phyloP scores from a whole-genome alignment of 2,797 vertebrate genomes.

The Rhodeus uyekii region DNA sequence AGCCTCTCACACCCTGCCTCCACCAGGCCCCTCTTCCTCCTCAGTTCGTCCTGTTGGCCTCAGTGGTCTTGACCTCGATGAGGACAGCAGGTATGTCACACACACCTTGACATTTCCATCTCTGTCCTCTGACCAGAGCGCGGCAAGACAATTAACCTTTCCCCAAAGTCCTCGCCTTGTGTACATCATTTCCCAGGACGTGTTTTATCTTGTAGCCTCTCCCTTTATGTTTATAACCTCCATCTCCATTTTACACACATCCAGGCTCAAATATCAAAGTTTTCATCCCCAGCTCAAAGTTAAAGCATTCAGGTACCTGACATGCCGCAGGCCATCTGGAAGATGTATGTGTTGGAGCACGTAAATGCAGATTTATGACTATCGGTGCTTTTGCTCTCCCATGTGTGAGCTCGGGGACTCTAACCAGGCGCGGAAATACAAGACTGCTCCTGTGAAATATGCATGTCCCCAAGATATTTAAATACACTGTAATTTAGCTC shows the following conservation, averaged over 20 bases:
- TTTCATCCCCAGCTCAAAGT: conserved; percentile 32
- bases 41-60: conserved; percentile 37
- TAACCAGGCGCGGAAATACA: conserved; percentile 50
- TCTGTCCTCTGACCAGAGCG: conserved; percentile 8
- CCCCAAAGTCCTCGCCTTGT: background rate
- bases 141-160: conserved; percentile 19
- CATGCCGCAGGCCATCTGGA: conserved; percentile 16
- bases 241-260: conserved; percentile 35
- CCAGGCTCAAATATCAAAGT: conserved; percentile 28
- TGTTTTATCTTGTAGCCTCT: conserved; percentile 29
- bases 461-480: conserved; percentile 51
- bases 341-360: conserved; percentile 39
- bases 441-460: conserved; percentile 53
- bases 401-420: conserved; percentile 48
- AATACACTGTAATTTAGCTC: conserved; percentile 50
- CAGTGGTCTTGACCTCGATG: conserved; percentile 33
- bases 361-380: conserved; percentile 57
- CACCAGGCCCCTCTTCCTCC: background rate
- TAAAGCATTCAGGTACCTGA: conserved; percentile 26
- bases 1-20: conserved; percentile 44
- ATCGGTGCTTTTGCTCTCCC: conserved; percentile 53
- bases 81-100: conserved; percentile 71
- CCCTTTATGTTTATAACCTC: conserved; percentile 33
- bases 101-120: conserved; percentile 28
- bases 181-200: conserved; percentile 1